phyloP scores from a whole-genome alignment of 2,113 vertebrate species.

The Syngnathoides biaculeatus region DNA sequence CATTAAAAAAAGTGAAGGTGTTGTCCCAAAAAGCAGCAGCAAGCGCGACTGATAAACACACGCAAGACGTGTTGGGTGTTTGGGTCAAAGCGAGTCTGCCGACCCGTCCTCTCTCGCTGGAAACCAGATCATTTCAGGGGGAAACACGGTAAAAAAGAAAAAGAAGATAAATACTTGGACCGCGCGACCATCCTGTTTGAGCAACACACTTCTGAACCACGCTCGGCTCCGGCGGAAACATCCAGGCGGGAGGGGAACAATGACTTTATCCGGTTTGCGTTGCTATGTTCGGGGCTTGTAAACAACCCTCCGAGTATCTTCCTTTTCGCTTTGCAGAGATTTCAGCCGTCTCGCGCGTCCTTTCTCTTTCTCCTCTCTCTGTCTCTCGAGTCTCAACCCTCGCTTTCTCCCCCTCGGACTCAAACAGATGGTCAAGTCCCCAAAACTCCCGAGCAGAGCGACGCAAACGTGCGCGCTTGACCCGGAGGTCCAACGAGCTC shows the following conservation, averaged over 20 bases:
- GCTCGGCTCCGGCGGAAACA: slow-evolving; percentile 33
- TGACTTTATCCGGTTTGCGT: slow-evolving; percentile 25
- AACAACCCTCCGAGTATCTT: slow-evolving; percentile 13
- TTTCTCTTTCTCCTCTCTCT: slow-evolving; percentile 7
- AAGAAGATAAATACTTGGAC: background rate
- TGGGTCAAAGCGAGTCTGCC: slow-evolving; percentile 13
- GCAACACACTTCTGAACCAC: slow-evolving; percentile 25
- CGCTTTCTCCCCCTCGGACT: slow-evolving; percentile 28
- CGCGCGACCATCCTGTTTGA: slow-evolving; percentile 17
- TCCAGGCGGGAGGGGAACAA: slow-evolving; percentile 19
- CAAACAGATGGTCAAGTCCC: slow-evolving; percentile 35
- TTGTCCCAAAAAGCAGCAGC: slow-evolving; percentile 10
- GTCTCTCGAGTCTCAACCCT: slow-evolving; percentile 16
- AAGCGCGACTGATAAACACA: background rate
- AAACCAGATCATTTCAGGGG: slow-evolving; percentile 14
- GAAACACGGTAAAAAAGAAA: background rate
- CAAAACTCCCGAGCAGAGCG: background rate
- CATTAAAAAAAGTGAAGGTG: background rate
- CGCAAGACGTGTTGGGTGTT: slow-evolving; percentile 1
- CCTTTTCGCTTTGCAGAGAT: slow-evolving; percentile 29
- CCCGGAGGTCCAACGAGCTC: slow-evolving; percentile 12
- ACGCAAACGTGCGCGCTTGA: background rate
- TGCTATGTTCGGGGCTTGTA: slow-evolving; percentile 21
- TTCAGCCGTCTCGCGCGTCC: slow-evolving; percentile 35
- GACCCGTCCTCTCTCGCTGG: background rate